Conservation (phyloP, 30 jellyfish, hydroid and myxozoan genomes). For the Clytia hemisphaerica region DNA sequence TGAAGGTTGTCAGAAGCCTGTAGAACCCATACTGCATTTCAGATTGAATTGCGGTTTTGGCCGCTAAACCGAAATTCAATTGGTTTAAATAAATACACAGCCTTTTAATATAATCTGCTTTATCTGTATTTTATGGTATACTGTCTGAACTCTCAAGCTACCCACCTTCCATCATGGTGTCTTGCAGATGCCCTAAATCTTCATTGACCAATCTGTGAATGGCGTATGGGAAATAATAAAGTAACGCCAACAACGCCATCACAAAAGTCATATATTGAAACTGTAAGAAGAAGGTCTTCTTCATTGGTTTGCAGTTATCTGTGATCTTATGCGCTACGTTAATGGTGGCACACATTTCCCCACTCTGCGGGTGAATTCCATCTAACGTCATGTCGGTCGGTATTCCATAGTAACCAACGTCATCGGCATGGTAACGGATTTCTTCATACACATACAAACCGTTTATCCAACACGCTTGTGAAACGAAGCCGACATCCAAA, state of each 20-base stretch:
- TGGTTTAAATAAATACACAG: too few relatives aligned
- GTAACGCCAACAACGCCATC: constrained; percentile 14
- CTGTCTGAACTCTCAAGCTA: too few relatives aligned
- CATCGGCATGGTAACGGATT: constrained; percentile 27
- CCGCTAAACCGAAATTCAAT: too few relatives aligned
- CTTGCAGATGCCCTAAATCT: constrained; percentile 10
- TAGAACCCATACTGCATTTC: background rate
- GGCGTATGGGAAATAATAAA: constrained; percentile 5
- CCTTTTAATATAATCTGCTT: too few relatives aligned
- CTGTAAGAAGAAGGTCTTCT: constrained; percentile 13
- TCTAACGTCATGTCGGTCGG: background rate
- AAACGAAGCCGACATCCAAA: constrained; percentile 2
- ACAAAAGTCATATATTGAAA: constrained; percentile 19
- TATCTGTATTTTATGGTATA: too few relatives aligned
- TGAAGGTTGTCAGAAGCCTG: background rate
- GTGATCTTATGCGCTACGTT: background rate
- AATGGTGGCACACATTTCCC: background rate
- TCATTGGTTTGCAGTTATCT: constrained; percentile 8
- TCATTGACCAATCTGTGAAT: constrained; percentile 9
- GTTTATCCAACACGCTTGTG: constrained; percentile 24
- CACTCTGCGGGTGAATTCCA: background rate
- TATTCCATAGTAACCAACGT: constrained; percentile 21
- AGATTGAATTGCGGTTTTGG: too few relatives aligned
- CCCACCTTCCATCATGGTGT: background rate
- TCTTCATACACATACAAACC: constrained; percentile 18